phyloP scores from a whole-genome alignment of 2,113 vertebrate species.

The Ornithorhynchus anatinus region DNA sequence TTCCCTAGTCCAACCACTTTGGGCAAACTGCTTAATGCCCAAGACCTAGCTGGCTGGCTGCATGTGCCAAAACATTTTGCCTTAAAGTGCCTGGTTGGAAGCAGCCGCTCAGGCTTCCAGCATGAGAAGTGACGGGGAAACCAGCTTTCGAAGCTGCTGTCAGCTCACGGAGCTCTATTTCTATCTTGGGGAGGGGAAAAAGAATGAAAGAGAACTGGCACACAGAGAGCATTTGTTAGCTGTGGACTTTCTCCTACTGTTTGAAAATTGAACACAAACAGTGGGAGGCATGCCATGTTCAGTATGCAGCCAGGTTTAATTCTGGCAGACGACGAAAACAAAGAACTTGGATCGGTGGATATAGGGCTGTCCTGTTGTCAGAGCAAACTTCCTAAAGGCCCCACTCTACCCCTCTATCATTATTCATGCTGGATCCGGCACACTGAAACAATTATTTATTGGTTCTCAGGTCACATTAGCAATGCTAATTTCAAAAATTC shows the following conservation, averaged over 20 bases:
- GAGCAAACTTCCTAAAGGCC: not conserved
- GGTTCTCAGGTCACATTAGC: too few species aligned
- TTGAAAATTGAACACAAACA: slow-evolving; percentile 68
- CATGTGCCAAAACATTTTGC: not conserved
- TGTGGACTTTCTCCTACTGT: slow-evolving; percentile 67
- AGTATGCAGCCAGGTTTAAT: slow-evolving; percentile 67
- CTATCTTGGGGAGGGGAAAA: slow-evolving; percentile 44
- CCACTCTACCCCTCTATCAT: not conserved
- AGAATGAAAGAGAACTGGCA: slow-evolving; percentile 60
- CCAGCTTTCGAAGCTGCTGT: slow-evolving; percentile 42
- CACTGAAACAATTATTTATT: not conserved
- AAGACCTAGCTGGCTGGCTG: too few species aligned
- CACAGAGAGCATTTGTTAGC: slow-evolving; percentile 57
- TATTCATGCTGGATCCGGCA: not conserved
- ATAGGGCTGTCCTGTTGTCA: slow-evolving; percentile 56
- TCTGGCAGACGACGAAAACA: slow-evolving; percentile 45
- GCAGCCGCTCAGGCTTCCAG: not conserved
- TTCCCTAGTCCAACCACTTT: too few species aligned
- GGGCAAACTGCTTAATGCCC: too few species aligned
- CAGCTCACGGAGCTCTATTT: slow-evolving; percentile 24
- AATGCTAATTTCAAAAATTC: too few species aligned
- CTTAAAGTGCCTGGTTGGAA: not conserved
- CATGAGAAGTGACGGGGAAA: not conserved
- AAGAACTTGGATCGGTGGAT: slow-evolving; percentile 23
- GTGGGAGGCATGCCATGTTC: slow-evolving; percentile 58